A percentile compares a stretch with the other conserved stretches of the same genome.
Conservation (phyloP, 2,113 vertebrate genomes). For the Chaetodon trifascialis region DNA sequence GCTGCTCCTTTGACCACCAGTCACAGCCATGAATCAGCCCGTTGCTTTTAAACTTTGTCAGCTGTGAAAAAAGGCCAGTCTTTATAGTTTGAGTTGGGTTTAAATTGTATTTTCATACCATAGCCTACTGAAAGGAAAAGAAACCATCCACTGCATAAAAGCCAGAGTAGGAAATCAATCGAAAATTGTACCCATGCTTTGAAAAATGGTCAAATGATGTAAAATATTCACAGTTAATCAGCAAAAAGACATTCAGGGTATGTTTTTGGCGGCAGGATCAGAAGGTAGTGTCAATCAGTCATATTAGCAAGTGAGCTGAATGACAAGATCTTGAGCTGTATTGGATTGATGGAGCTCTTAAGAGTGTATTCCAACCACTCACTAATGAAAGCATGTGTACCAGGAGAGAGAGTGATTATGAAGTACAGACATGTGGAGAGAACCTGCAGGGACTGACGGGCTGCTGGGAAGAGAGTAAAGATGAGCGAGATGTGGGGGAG, state of each 20-base stretch:
- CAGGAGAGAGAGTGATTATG: conserved; percentile 33
- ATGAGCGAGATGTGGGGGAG: conserved; percentile 18
- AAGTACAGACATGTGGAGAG: conserved; percentile 40
- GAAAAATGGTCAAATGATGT: neutral
- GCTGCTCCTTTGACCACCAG: no score
- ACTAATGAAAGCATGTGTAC: conserved; percentile 38
- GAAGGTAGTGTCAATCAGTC: conserved; percentile 15
- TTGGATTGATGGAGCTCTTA: conserved; percentile 29
- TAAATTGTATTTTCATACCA: neutral
- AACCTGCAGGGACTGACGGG: conserved; percentile 5
- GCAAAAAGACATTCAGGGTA: neutral
- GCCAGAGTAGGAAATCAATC: neutral
- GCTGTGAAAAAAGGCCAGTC: neutral
- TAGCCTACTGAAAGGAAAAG: neutral
- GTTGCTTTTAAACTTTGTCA: neutral
- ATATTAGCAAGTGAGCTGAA: conserved; percentile 7
- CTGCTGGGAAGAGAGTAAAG: conserved; percentile 18
- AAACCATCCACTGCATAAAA: neutral
- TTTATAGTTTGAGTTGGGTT: neutral
- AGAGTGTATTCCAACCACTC: conserved; percentile 13
- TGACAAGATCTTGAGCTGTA: conserved; percentile 20
- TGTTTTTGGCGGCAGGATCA: neutral
- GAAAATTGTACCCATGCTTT: neutral
- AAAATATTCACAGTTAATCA: neutral
- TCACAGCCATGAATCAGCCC: no score